Evolutionary conservation across 1,140 invertebrate species (phyloP), one percentile per base, ranked within the genome.

Genomic region (Polypedilum vanderplanki): DNA sequence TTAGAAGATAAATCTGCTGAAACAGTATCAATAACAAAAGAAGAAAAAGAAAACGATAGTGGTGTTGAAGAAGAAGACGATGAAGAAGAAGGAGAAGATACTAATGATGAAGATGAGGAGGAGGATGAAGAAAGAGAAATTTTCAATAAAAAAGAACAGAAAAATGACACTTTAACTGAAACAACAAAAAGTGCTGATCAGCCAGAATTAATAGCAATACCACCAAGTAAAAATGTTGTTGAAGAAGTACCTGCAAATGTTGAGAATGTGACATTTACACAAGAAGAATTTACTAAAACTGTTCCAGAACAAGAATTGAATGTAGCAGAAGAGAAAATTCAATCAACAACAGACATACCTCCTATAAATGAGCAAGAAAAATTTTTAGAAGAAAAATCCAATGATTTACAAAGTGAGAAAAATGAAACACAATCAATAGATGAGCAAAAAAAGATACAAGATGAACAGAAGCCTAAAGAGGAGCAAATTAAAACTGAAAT

Each of bases 1-100:
- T 8, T 12, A 12, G 46, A 57, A 15, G 46, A 57, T n/a, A 57
- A 12, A 57, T 15, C 46, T 1, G 10, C 9, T 70, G 41, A 77
- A 67, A 74, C 41, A n/a, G n/a, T n/a, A n/a, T n/a, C n/a, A n/a
- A n/a, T n/a, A 40, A 74, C 8, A 33, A 76, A 64, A 75, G 67
- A 77, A 75, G 46, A 74, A 20, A 40, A 77, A 75, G n/a, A 41
- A 75, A 76, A 79, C 15, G 78, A 77, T 41, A 75, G 76, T 67
- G 77, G 78, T 22, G 75, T 73, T 57, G 76, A 76, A 18, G 76
- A 78, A 33, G 76, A 78, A 65, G 77, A 79, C 73, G 76, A 78
- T 41, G 77, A 78, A 33, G 77, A 57, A 4, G 46, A 57, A 4
- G 46, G 12, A n/a, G 46, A 57, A 12, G 46, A 57, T 3, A 3